phyloP scores from a whole-genome alignment of 2,888 invertebrate genomes.

The Sabellastarte sp. region DNA sequence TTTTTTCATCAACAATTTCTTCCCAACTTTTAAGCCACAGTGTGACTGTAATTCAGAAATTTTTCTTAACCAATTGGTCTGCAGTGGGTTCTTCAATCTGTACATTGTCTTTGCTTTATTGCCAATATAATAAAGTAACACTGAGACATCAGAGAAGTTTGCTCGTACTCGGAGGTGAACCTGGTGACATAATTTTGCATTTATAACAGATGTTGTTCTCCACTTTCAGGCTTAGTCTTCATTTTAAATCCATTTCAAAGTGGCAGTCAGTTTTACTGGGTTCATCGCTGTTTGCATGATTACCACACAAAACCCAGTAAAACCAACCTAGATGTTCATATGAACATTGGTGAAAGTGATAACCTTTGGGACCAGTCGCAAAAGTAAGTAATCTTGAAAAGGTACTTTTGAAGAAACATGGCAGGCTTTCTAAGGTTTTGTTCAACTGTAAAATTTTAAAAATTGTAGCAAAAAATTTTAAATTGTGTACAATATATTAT shows the following conservation, averaged over 20 bases:
- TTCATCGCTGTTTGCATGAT: conserved; percentile 72
- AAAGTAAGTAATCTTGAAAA: neutral
- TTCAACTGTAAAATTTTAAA: neutral
- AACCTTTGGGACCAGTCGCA: conserved; percentile 17
- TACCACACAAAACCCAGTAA: conserved; percentile 71
- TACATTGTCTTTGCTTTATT: no score
- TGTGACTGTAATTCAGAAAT: no score
- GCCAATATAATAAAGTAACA: no score
- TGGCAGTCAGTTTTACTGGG: conserved; percentile 81
- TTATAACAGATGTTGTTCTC: no score
- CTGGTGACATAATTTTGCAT: no score
- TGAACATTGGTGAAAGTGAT: conserved; percentile 21
- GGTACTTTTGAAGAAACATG: neutral
- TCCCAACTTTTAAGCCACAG: no score
- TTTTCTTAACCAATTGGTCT: no score
- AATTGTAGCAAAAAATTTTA: no score
- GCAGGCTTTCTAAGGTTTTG: neutral
- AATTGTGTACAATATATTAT: neutral
- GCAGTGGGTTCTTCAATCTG: no score
- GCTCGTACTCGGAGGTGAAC: no score
- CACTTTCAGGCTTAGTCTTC: conserved; percentile 72
- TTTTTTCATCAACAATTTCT: no score
- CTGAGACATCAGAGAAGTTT: no score
- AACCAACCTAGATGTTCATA: conserved; percentile 58
- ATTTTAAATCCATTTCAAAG: conserved; percentile 81